Evolutionary conservation across 2,888 invertebrate genomes (phyloP).

Genomic region (Brenthis ino): DNA sequence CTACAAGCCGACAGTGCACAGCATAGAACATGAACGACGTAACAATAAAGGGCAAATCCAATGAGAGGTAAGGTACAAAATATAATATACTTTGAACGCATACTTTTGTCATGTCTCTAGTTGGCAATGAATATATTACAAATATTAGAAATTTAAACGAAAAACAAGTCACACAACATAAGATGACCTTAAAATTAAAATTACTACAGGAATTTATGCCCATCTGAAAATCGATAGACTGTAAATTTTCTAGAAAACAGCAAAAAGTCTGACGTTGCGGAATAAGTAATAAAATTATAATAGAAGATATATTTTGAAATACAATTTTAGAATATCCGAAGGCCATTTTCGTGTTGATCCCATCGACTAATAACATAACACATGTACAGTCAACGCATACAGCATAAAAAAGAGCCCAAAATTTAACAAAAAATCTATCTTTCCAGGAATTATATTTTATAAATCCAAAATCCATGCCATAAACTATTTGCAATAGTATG

Average conservation of each 20-base stretch:
- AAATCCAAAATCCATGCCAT: conserved; percentile 6
- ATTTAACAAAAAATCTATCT: not conserved
- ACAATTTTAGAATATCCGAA: not conserved
- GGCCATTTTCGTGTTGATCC: not conserved
- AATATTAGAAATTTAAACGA: not conserved
- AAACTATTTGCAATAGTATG: conserved; percentile 3
- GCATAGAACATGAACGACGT: conserved; percentile 9
- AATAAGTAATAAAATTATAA: not conserved
- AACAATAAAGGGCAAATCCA: conserved; percentile 12
- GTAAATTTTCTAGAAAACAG: conserved; percentile 4
- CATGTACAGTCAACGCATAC: not conserved
- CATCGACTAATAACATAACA: not conserved
- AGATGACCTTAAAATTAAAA: conserved; percentile 3
- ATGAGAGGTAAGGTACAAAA: conserved; percentile 4
- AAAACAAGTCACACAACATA: not conserved
- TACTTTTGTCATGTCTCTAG: not conserved
- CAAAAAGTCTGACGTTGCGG: conserved; percentile 3
- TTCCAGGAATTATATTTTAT: not conserved
- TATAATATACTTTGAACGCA: not conserved
- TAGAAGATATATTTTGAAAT: not conserved
- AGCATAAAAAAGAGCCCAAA: not conserved
- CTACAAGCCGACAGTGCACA: conserved; percentile 5
- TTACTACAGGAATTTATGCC: not conserved
- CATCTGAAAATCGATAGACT: not conserved
- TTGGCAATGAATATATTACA: not conserved